These are phyloP conservation scores for Seira sanloemensis DNA, from an alignment of 2,888 invertebrate genomes.

Conservation along the genomic window DNA sequence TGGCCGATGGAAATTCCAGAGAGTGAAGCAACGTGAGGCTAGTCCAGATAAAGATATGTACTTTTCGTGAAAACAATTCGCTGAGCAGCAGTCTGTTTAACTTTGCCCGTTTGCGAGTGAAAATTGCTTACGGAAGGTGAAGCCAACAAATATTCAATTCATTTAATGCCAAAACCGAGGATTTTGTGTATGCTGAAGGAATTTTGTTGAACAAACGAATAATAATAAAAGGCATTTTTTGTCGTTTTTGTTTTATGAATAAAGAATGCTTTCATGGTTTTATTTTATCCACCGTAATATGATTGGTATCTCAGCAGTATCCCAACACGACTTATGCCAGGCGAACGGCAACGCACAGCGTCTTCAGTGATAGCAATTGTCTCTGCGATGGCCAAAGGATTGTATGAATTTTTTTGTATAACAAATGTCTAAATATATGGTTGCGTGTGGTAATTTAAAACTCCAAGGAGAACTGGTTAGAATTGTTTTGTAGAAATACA, in stretches of 20 bases:
- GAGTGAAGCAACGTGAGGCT: neutral
- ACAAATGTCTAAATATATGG: neutral
- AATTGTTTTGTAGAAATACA: constrained; percentile 19
- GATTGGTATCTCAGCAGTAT: neutral
- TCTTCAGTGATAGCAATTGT: neutral
- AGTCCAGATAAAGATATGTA: no score
- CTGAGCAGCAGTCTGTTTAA: no score
- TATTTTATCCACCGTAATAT: neutral
- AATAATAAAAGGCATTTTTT: neutral
- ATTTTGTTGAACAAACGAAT: neutral
- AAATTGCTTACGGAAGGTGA: no score
- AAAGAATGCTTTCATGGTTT: neutral
- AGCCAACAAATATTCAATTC: no score
- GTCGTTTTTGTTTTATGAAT: neutral
- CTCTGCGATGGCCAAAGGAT: neutral
- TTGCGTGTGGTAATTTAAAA: constrained; percentile 40
- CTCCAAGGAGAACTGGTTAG: constrained; percentile 50
- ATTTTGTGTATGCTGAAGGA: no score
- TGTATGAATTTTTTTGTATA: neutral
- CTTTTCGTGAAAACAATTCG: neutral
- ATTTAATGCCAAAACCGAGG: no score
- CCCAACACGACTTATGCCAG: neutral
- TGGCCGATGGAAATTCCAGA: neutral
- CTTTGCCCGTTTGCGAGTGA: no score
- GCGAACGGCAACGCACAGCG: neutral